A percentile compares a stretch with the other conserved stretches of the same genome.
Evolutionary conservation across 2,113 vertebrate genomes (phyloP).

Genomic region (Cinclus mexicanus): DNA sequence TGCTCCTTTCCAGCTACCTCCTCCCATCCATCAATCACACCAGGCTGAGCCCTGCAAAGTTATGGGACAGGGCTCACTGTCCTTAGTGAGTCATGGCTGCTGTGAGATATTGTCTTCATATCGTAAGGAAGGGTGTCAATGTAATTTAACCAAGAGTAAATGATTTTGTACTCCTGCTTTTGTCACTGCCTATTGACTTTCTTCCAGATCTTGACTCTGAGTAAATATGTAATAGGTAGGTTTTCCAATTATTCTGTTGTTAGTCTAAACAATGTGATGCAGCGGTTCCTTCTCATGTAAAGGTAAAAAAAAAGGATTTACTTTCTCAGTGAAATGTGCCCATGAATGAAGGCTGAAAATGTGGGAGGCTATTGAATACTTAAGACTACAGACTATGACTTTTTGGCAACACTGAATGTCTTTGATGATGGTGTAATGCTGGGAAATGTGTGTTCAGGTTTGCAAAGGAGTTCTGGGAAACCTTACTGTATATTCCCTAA

Average conservation of each 20-base stretch:
- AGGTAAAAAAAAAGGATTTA: background rate
- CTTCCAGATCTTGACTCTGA: background rate
- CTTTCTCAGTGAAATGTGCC: background rate
- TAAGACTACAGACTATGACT: background rate
- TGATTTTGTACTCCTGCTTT: background rate
- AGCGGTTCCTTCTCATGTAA: background rate
- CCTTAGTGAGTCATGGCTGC: fast-evolving
- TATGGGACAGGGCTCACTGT: background rate
- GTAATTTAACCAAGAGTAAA: background rate
- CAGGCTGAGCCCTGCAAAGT: background rate
- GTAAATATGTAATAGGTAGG: background rate
- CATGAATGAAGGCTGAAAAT: background rate
- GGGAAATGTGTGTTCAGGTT: background rate
- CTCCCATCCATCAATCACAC: background rate
- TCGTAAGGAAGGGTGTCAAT: background rate
- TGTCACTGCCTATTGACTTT: background rate
- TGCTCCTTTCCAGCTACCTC: background rate
- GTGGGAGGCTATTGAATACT: background rate
- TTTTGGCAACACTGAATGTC: background rate
- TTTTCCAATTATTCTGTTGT: background rate
- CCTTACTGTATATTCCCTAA: background rate
- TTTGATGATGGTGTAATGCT: background rate
- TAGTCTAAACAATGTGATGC: background rate
- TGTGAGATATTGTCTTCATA: background rate
- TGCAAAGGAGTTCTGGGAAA: background rate